These are phyloP conservation scores for Sebastes goodei DNA, from an alignment of 2,797 vertebrate genomes.

Conservation along the genomic window DNA sequence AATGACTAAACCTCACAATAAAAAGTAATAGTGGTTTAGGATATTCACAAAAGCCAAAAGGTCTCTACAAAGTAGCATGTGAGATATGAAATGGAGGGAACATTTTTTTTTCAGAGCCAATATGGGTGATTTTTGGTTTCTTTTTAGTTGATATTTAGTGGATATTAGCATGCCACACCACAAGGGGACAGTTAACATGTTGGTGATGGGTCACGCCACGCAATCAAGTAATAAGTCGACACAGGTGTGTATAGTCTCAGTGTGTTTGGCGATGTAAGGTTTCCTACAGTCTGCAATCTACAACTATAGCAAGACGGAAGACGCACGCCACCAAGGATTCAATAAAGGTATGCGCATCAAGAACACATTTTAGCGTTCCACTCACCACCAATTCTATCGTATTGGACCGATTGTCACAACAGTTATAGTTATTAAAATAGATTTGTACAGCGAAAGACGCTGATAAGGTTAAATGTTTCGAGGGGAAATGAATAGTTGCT, in stretches of 20 bases:
- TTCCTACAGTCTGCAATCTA: too few relatives aligned
- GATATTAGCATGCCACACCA: background rate
- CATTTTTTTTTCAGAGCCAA: background rate
- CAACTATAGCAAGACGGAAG: too few relatives aligned
- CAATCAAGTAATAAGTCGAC: background rate
- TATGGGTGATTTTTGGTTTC: rapidly evolving
- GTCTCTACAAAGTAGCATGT: background rate
- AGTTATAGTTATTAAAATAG: background rate
- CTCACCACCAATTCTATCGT: too few relatives aligned
- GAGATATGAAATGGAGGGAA: background rate
- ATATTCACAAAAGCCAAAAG: background rate
- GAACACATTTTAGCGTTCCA: too few relatives aligned
- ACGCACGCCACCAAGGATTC: rapidly evolving
- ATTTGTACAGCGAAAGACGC: background rate
- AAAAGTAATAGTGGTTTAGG: background rate
- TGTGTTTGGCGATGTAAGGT: background rate
- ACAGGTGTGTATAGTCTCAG: background rate
- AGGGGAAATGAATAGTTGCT: conserved; percentile 3
- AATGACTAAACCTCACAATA: background rate
- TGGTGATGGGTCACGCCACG: background rate
- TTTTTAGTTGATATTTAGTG: background rate
- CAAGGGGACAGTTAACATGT: background rate
- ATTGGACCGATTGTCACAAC: rapidly evolving
- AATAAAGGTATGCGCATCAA: background rate
- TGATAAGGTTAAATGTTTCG: background rate